Conservation (phyloP, 2,888 invertebrate species). For the Orthosia cruda region DNA sequence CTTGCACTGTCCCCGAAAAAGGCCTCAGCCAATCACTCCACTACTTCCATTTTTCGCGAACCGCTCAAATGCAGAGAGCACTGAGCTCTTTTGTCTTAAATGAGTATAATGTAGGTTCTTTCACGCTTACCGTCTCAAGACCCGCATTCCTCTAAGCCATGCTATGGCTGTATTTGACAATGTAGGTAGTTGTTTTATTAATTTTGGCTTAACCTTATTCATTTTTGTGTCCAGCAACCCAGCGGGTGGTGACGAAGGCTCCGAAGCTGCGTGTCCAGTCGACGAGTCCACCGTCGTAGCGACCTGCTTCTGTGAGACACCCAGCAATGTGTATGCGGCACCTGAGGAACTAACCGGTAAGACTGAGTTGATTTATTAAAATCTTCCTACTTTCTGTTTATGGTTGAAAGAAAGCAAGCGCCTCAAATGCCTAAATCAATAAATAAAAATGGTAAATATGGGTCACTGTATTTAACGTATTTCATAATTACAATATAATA, state of each 20-base stretch:
- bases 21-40: not conserved
- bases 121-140: too few relatives aligned
- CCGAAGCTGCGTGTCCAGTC: constrained; percentile 82
- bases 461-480: too few relatives aligned
- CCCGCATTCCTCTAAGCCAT: not conserved
- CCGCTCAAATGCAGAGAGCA: too few relatives aligned
- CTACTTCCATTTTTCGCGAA: not conserved
- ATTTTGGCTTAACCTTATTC: too few relatives aligned
- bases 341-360: constrained; percentile 82
- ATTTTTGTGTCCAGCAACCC: constrained; percentile 72
- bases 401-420: too few relatives aligned
- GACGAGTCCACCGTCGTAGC: constrained; percentile 80
- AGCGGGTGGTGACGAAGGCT: constrained; percentile 83
- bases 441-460: too few relatives aligned
- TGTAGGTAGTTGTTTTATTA: too few relatives aligned
- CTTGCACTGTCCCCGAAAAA: too few relatives aligned
- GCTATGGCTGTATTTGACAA: not conserved
- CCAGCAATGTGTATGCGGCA: constrained; percentile 83
- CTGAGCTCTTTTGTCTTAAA: too few relatives aligned
- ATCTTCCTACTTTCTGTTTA: not conserved
- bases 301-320: constrained; percentile 82
- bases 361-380: not conserved
- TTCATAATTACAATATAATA: too few relatives aligned
- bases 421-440: too few relatives aligned
- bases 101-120: too few relatives aligned